Evolutionary conservation across 2,797 vertebrate species (phyloP).

Genomic region (Uromys caudimaculatus): DNA sequence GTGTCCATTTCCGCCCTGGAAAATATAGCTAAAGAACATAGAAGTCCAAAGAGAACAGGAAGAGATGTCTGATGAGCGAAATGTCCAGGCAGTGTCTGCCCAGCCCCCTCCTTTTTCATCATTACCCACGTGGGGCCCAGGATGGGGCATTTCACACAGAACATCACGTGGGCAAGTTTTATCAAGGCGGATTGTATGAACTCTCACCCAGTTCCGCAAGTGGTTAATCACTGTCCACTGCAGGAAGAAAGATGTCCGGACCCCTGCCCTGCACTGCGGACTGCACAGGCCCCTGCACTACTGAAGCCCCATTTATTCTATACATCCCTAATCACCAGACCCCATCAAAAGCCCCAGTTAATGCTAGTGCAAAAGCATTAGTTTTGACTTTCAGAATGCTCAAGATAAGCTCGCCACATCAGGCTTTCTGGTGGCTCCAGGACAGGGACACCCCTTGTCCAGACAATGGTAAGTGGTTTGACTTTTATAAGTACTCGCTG

Average conservation of each 20-base stretch:
- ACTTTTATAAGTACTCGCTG: neutral
- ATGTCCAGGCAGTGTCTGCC: neutral
- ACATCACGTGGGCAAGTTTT: fast-evolving
- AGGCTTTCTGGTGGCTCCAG: neutral
- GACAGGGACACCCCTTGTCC: neutral
- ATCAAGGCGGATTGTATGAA: fast-evolving
- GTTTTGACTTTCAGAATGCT: neutral
- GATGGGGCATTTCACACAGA: neutral
- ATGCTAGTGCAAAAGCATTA: neutral
- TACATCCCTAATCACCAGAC: neutral
- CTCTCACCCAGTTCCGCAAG: fast-evolving
- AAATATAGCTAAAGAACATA: neutral
- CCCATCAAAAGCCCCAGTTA: too few relatives aligned
- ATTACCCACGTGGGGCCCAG: neutral
- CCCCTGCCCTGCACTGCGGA: neutral
- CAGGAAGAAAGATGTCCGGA: neutral
- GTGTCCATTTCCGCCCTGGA: neutral
- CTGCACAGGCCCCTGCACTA: neutral
- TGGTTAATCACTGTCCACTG: fast-evolving
- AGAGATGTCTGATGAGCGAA: too few relatives aligned
- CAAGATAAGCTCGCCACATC: neutral
- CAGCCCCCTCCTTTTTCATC: neutral
- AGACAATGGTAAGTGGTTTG: neutral
- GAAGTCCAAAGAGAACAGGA: neutral
- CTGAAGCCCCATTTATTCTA: neutral